Evolutionary conservation across 2,888 invertebrate species (phyloP).

Genomic region (Rhagium mordax): DNA sequence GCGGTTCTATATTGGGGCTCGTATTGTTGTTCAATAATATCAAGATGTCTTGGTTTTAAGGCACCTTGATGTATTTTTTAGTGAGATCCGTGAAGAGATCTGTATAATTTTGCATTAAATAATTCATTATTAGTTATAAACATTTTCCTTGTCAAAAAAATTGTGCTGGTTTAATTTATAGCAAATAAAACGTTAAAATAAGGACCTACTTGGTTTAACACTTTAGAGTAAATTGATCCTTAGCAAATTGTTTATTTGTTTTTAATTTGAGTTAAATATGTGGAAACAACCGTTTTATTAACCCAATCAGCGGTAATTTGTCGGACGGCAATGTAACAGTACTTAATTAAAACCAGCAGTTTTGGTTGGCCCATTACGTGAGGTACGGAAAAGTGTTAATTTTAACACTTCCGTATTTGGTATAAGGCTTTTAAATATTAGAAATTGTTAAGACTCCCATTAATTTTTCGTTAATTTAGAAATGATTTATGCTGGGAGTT

Average conservation of each 20-base stretch:
- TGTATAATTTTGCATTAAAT: too few species aligned
- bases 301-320: constrained; percentile 4
- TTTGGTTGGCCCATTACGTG: background rate
- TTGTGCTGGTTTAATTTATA: too few species aligned
- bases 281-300: background rate
- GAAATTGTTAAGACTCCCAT: constrained; percentile 10
- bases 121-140: too few species aligned
- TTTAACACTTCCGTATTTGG: constrained; percentile 28
- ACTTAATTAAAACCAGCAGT: constrained; percentile 7
- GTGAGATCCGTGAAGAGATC: too few species aligned
- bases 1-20: too few species aligned
- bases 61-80: too few species aligned
- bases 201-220: too few species aligned
- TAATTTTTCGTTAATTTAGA: constrained; percentile 16
- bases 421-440: constrained; percentile 24
- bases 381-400: constrained; percentile 21
- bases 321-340: constrained; percentile 8
- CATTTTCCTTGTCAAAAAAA: too few species aligned
- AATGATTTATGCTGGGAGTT: constrained; percentile 13
- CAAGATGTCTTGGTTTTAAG: too few species aligned
- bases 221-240: too few species aligned
- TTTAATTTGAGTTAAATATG: background rate
- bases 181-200: too few species aligned
- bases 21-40: too few species aligned
- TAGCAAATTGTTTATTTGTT: background rate